These are phyloP conservation scores for Acanthurus tractus DNA, from an alignment of 2,797 vertebrate species.

Conservation along the genomic window DNA sequence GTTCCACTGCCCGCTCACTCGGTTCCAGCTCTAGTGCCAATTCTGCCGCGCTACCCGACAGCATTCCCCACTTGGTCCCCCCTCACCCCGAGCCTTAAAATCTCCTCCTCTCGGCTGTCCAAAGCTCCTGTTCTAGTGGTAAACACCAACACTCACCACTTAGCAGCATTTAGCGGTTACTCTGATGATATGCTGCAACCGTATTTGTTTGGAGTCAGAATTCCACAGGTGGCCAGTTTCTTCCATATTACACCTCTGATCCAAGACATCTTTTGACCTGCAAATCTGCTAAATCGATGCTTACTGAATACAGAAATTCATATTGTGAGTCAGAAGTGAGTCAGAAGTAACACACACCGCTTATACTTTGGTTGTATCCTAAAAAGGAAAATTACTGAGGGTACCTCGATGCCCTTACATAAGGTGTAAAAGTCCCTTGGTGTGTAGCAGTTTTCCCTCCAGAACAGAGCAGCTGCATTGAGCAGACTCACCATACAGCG, in stretches of 20 bases:
- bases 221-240: too few species aligned
- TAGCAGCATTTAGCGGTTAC: too few species aligned
- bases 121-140: too few species aligned
- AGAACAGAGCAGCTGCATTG: conserved; percentile 75
- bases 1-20: too few species aligned
- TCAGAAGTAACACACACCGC: conserved; percentile 39
- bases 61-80: too few species aligned
- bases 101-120: too few species aligned
- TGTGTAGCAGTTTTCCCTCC: conserved; percentile 68
- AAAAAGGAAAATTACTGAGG: conserved; percentile 84
- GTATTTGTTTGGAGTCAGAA: too few species aligned
- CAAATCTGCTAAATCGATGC: conserved; percentile 1
- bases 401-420: conserved; percentile 63
- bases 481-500: conserved; percentile 69
- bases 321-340: conserved; percentile 22
- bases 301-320: background rate
- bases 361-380: conserved; percentile 67
- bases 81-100: too few species aligned
- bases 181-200: too few species aligned
- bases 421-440: conserved; percentile 77
- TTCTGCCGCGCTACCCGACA: too few species aligned
- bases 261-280: conserved; percentile 1
- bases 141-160: too few species aligned
- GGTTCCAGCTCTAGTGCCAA: too few species aligned
- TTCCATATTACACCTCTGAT: background rate